phyloP scores from a whole-genome alignment of 2,888 invertebrate species.

The Agrochola lychnidis region DNA sequence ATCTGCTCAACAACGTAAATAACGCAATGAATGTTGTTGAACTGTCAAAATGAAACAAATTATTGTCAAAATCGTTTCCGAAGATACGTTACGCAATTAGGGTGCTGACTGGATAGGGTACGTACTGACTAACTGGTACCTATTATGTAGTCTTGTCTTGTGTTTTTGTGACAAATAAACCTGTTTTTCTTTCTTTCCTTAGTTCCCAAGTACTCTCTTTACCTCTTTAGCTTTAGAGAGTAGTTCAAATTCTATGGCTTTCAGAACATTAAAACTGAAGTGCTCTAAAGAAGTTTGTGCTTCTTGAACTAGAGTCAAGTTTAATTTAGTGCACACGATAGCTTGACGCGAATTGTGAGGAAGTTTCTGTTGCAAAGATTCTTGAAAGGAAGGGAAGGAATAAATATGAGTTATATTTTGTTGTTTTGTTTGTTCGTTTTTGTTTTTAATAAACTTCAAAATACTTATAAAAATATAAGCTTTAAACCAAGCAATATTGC shows the following conservation, averaged over 20 bases:
- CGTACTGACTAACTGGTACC: no score
- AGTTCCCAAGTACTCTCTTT: background rate
- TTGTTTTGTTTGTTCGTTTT: background rate
- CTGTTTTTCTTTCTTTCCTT: no score
- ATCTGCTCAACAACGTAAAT: no score
- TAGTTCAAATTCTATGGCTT: slow-evolving; percentile 32
- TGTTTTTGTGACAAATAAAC: no score
- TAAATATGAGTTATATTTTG: slow-evolving; percentile 16
- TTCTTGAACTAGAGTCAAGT: slow-evolving; percentile 39
- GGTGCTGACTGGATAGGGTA: no score
- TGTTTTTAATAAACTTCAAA: background rate
- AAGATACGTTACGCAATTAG: no score
- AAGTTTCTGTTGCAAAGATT: slow-evolving; percentile 8
- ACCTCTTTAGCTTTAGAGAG: slow-evolving; percentile 17
- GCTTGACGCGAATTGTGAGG: slow-evolving; percentile 16
- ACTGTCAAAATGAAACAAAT: no score
- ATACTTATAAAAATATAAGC: no score
- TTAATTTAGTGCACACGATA: slow-evolving; percentile 44
- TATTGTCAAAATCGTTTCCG: no score
- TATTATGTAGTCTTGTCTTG: background rate
- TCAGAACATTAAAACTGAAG: slow-evolving; percentile 40
- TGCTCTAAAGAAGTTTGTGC: slow-evolving; percentile 30
- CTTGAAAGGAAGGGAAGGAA: slow-evolving; percentile 3
- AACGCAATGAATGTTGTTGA: no score
- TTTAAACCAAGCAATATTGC: background rate